These are phyloP conservation scores for Thecophora atra DNA, from an alignment of 2,888 invertebrate species.

Conservation along the genomic window DNA sequence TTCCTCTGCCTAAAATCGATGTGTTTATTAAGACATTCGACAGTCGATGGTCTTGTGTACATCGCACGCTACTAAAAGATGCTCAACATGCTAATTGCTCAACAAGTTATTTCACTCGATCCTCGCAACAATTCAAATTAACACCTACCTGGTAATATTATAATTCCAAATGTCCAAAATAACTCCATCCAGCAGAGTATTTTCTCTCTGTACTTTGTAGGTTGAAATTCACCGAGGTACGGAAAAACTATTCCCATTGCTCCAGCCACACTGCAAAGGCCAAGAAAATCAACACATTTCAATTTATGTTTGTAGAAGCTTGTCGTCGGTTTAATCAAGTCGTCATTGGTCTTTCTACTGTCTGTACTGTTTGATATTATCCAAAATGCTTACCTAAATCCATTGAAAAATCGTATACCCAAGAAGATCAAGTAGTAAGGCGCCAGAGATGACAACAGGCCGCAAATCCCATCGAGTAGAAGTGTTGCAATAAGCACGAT, in stretches of 20 bases:
- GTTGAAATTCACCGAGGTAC: constrained; percentile 84
- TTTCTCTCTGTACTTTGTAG: constrained; percentile 80
- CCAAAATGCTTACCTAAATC: constrained; percentile 75
- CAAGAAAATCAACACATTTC: constrained; percentile 20
- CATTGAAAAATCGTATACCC: constrained; percentile 78
- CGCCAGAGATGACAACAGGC: constrained; percentile 77
- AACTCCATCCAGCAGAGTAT: constrained; percentile 87
- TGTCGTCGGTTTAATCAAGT: too few relatives aligned
- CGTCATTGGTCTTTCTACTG: too few relatives aligned
- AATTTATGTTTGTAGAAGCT: not conserved
- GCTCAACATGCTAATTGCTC: constrained; percentile 5
- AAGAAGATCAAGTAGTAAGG: constrained; percentile 79
- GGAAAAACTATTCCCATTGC: constrained; percentile 86
- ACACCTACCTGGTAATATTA: constrained; percentile 75
- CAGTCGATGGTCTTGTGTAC: not conserved
- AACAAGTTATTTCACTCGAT: constrained; percentile 34
- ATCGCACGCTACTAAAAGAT: not conserved
- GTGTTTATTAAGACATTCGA: not conserved
- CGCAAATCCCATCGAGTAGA: constrained; percentile 77
- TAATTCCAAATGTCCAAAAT: constrained; percentile 84
- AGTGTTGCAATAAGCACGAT: constrained; percentile 77
- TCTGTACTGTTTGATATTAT: too few relatives aligned
- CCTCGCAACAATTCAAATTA: constrained; percentile 11
- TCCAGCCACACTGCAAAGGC: constrained; percentile 74
- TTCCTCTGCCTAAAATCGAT: not conserved